Percentiles rank a stretch among this genome's conserved stretches.
phyloP scores from a whole-genome alignment of 2,113 vertebrate genomes.

The Proteles cristata region DNA sequence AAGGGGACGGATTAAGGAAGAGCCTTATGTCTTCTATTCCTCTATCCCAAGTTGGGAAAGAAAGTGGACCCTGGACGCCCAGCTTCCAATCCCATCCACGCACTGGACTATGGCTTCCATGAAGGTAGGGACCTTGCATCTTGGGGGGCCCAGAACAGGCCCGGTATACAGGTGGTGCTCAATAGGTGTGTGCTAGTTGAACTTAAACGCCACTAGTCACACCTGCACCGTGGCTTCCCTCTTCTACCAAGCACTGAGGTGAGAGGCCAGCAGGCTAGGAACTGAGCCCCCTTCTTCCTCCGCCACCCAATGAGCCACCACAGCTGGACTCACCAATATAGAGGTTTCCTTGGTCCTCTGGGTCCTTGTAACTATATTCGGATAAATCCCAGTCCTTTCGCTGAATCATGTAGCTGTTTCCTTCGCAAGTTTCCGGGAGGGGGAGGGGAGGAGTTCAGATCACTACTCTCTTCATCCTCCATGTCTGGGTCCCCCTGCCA shows the following conservation, averaged over 20 bases:
- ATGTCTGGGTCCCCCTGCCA: background rate
- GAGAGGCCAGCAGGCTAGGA: background rate
- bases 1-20: background rate
- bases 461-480: background rate
- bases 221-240: background rate
- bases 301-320: background rate
- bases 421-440: slow-evolving; percentile 67
- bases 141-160: background rate
- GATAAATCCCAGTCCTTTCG: slow-evolving; percentile 85
- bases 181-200: background rate
- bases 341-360: slow-evolving; percentile 74
- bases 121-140: background rate
- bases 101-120: background rate
- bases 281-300: background rate
- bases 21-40: background rate
- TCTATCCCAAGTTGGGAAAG: background rate
- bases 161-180: background rate
- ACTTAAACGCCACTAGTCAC: background rate
- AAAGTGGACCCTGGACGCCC: background rate
- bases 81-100: background rate
- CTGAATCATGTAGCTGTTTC: slow-evolving; percentile 85
- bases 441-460: background rate
- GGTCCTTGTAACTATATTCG: slow-evolving; percentile 82
- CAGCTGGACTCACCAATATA: slow-evolving; percentile 83
- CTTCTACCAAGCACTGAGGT: background rate